phyloP scores from a whole-genome alignment of 1,140 invertebrate species.

The Linepithema humile region DNA sequence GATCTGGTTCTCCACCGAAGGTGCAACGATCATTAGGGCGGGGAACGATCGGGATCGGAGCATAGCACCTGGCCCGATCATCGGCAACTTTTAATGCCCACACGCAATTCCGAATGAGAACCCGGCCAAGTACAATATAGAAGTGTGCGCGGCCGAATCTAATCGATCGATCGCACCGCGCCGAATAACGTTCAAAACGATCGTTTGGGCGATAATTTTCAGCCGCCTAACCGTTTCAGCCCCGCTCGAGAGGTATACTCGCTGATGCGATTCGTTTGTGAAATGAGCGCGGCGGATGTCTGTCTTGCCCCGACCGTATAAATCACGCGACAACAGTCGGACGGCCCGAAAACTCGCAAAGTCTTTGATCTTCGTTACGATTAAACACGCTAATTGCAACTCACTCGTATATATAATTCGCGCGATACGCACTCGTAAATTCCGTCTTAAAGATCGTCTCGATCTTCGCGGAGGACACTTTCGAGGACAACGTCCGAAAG shows the following conservation, averaged over 20 bases:
- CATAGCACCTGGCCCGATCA: slow-evolving; percentile 69
- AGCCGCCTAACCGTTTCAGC: slow-evolving; percentile 25
- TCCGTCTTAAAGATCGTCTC: not conserved
- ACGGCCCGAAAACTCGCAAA: not conserved
- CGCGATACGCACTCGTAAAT: slow-evolving; percentile 46
- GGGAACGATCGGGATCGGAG: slow-evolving; percentile 66
- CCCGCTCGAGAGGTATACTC: not conserved
- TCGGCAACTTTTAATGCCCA: slow-evolving; percentile 63
- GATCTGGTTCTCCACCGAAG: slow-evolving; percentile 26
- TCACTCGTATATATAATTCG: slow-evolving; percentile 24
- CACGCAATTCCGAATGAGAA: slow-evolving; percentile 67
- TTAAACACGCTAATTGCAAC: slow-evolving; percentile 41
- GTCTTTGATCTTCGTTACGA: slow-evolving; percentile 38
- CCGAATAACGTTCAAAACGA: slow-evolving; percentile 33
- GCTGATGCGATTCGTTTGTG: slow-evolving; percentile 13
- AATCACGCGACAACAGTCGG: slow-evolving; percentile 43
- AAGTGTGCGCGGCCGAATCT: slow-evolving; percentile 41
- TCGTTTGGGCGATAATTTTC: slow-evolving; percentile 40
- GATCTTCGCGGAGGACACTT: slow-evolving; percentile 13
- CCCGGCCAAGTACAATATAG: slow-evolving; percentile 37
- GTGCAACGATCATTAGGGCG: slow-evolving; percentile 69
- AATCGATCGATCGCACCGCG: slow-evolving; percentile 62
- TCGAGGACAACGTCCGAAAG: not conserved
- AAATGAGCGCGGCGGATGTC: slow-evolving; percentile 31
- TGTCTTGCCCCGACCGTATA: slow-evolving; percentile 6